Conservation (phyloP, 1,140 invertebrate species). For the Parasteatoda tepidariorum region DNA sequence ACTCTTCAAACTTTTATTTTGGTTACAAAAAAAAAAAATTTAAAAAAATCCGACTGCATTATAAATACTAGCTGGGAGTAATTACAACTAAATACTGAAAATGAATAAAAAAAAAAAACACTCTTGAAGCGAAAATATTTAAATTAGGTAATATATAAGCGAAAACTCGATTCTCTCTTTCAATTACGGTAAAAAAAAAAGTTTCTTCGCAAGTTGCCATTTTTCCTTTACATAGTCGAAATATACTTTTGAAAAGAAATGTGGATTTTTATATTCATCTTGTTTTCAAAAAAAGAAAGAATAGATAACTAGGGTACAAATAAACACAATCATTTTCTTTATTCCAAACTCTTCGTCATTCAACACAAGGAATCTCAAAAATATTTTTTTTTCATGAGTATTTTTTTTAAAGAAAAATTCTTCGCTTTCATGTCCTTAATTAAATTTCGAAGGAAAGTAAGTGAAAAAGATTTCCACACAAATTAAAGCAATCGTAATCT, state of each 20-base stretch:
- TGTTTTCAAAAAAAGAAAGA: neutral
- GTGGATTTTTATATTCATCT: conserved; percentile 1
- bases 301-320: neutral
- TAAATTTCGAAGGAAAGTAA: neutral
- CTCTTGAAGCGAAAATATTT: conserved; percentile 24
- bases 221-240: neutral
- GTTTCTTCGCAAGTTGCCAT: neutral
- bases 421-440: neutral
- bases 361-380: neutral
- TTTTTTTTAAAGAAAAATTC: neutral
- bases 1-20: neutral
- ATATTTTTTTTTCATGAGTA: neutral
- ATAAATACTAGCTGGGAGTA: neutral
- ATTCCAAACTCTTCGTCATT: neutral
- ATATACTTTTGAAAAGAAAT: neutral
- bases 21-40: neutral
- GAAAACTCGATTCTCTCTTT: conserved; percentile 18
- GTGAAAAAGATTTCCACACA: neutral
- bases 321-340: neutral
- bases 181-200: neutral
- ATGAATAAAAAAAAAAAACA: neutral
- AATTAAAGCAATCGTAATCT: neutral
- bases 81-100: neutral
- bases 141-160: conserved; percentile 53
- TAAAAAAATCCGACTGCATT: neutral